Conservation (phyloP, 1,140 invertebrate genomes). For the Oncopeltus fasciatus region DNA sequence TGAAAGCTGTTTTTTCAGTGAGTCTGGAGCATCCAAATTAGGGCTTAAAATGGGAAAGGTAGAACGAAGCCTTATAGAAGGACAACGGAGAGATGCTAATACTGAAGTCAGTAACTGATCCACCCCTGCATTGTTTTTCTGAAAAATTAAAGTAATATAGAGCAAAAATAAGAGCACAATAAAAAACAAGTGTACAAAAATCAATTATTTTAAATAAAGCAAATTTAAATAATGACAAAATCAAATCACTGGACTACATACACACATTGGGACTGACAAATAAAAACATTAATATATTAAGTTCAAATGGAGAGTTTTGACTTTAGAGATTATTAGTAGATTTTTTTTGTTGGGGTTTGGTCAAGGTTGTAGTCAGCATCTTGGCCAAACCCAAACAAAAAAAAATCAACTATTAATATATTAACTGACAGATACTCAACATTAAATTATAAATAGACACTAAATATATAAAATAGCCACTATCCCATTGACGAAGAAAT, state of each 20-base stretch:
- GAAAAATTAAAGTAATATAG: background rate
- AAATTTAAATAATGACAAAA: background rate
- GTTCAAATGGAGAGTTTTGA: too few species aligned
- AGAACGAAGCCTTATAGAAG: slow-evolving; percentile 57
- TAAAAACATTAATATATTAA: too few species aligned
- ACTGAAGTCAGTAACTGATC: slow-evolving; percentile 66
- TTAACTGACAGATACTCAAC: too few species aligned
- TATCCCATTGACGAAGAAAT: too few species aligned
- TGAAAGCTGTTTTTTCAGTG: slow-evolving; percentile 40
- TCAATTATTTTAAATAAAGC: background rate
- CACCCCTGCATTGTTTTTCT: slow-evolving; percentile 25
- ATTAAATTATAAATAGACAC: too few species aligned
- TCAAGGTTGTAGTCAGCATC: too few species aligned
- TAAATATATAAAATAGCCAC: too few species aligned
- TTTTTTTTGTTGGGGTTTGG: too few species aligned
- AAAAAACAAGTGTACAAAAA: background rate
- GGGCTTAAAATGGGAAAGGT: slow-evolving; percentile 54
- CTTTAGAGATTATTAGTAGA: too few species aligned
- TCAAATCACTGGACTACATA: background rate
- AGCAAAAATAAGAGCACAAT: background rate
- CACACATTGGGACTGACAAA: too few species aligned
- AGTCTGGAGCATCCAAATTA: slow-evolving; percentile 25
- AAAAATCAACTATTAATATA: too few species aligned
- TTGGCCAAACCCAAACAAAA: too few species aligned
- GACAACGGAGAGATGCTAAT: slow-evolving; percentile 63